Percentiles rank a stretch among this genome's conserved stretches.
Conservation (phyloP, 53 echinoderm and acorn worm genomes). For the Echinometra lucunter region DNA sequence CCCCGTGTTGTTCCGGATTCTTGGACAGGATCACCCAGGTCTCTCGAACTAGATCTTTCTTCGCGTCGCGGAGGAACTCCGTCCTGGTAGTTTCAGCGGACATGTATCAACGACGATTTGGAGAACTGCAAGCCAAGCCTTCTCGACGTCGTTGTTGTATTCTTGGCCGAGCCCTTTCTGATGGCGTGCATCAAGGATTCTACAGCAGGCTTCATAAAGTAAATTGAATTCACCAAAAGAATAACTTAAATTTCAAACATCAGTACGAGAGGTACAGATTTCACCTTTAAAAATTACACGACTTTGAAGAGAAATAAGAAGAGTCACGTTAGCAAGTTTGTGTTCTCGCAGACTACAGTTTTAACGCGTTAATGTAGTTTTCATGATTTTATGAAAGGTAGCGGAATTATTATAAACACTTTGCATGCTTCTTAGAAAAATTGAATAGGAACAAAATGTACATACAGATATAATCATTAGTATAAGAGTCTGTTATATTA, state of each 20-base stretch:
- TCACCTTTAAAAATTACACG: not conserved
- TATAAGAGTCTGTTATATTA: not conserved
- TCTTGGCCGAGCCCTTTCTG: constrained; percentile 2
- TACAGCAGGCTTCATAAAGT: constrained; percentile 49
- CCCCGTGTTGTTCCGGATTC: constrained; percentile 53
- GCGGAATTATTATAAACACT: not conserved
- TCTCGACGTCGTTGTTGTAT: constrained; percentile 15
- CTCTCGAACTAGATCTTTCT: constrained; percentile 8
- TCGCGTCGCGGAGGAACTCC: not conserved
- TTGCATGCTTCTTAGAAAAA: not conserved
- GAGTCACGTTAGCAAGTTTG: not conserved
- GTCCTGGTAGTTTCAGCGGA: constrained; percentile 36
- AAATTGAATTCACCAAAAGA: not conserved
- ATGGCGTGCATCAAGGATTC: constrained; percentile 60
- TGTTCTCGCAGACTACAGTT: not conserved
- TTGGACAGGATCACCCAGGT: constrained; percentile 31
- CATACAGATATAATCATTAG: not conserved
- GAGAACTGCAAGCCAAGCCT: constrained; percentile 65
- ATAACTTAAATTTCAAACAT: not conserved
- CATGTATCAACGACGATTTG: constrained; percentile 61
- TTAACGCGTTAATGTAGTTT: not conserved
- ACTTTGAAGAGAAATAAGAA: not conserved
- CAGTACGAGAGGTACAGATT: not conserved
- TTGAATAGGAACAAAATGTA: not conserved
- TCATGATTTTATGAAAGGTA: not conserved